Evolutionary conservation across 2,113 vertebrate genomes (phyloP).

Genomic region (Delphinapterus leucas): DNA sequence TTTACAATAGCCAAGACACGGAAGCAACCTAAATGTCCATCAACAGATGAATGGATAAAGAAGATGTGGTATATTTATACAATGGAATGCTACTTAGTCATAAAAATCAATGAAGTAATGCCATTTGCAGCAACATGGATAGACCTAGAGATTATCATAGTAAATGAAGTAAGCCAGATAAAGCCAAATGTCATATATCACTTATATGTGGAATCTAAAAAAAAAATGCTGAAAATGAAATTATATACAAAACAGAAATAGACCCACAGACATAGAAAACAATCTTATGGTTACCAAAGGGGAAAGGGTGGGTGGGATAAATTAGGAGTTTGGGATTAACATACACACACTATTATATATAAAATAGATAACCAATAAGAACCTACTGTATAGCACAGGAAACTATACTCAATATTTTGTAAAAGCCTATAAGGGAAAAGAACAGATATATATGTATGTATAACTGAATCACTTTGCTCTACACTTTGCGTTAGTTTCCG

Average conservation of each 20-base stretch:
- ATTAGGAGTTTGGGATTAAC: background rate
- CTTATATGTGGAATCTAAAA: background rate
- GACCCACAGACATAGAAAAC: background rate
- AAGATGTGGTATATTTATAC: background rate
- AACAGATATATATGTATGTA: background rate
- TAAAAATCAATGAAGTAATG: background rate
- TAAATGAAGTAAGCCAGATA: background rate
- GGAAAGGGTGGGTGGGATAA: background rate
- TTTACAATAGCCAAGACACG: background rate
- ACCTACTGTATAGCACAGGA: background rate
- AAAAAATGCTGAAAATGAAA: background rate
- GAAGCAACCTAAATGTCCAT: background rate
- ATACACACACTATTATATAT: background rate
- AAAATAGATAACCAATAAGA: background rate
- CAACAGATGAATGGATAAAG: background rate
- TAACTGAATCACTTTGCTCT: background rate
- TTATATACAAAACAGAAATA: background rate
- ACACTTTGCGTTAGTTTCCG: too few species aligned
- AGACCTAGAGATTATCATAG: background rate
- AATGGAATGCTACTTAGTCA: background rate
- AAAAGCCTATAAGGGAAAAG: background rate
- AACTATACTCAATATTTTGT: background rate
- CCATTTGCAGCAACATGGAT: background rate
- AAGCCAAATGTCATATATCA: background rate
- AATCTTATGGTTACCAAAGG: background rate